These are phyloP conservation scores for Zygogramma bicolorata DNA, from an alignment of 2,888 invertebrate species.

Conservation along the genomic window DNA sequence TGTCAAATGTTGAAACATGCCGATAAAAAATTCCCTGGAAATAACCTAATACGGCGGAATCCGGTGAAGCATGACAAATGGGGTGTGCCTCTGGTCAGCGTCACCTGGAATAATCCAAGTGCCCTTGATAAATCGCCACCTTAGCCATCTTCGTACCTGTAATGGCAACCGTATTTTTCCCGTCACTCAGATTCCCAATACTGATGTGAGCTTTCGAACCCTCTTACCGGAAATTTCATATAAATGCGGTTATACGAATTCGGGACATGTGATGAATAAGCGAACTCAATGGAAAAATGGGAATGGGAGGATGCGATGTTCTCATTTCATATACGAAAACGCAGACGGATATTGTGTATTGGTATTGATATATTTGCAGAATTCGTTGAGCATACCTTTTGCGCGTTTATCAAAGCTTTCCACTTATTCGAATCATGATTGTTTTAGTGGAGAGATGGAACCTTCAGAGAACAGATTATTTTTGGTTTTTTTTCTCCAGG, in stretches of 20 bases:
- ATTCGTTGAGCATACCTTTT: no score
- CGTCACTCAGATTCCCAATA: background rate
- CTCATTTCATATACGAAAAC: no score
- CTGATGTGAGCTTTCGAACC: background rate
- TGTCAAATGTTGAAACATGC: background rate
- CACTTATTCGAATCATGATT: no score
- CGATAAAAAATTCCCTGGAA: background rate
- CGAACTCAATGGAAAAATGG: background rate
- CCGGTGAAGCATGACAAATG: background rate
- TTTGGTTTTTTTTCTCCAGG: no score
- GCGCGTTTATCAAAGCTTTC: no score
- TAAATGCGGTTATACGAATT: background rate
- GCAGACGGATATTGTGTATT: no score
- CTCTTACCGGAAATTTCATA: conserved; percentile 1
- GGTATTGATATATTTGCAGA: no score
- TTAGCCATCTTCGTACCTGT: background rate
- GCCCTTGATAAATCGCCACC: background rate
- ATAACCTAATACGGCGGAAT: background rate
- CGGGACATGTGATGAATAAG: background rate
- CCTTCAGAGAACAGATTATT: no score
- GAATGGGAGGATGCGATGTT: background rate
- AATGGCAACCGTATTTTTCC: background rate
- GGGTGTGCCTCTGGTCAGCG: background rate
- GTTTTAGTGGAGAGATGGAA: no score
- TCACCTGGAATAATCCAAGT: background rate